Conservation (phyloP, 2,797 vertebrate genomes). For the Halcyon badia region DNA sequence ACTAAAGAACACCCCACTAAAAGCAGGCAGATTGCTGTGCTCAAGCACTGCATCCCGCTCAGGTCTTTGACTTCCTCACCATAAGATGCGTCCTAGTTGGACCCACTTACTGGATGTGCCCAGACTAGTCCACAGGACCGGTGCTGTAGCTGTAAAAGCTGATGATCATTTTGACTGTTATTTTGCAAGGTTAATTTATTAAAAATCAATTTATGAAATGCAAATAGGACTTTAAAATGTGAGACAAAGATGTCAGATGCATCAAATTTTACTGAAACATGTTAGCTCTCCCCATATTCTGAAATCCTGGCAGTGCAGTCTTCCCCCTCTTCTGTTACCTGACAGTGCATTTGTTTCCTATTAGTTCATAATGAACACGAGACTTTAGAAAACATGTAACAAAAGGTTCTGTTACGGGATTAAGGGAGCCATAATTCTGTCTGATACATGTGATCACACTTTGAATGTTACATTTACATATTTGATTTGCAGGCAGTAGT, state of each 20-base stretch:
- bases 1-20: not conserved
- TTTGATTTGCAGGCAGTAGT: slow-evolving; percentile 66
- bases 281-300: rapidly evolving
- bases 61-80: not conserved
- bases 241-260: not conserved
- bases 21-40: not conserved
- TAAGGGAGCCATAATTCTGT: slow-evolving; percentile 35
- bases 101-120: rapidly evolving
- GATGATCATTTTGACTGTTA: not conserved
- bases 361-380: slow-evolving; percentile 7
- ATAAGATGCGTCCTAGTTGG: not conserved
- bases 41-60: not conserved
- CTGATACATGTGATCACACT: slow-evolving; percentile 54
- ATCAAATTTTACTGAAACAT: not conserved
- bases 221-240: not conserved
- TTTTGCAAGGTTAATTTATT: not conserved
- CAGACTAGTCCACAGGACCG: not conserved
- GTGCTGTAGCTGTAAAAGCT: not conserved
- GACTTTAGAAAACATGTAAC: slow-evolving; percentile 24
- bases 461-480: slow-evolving; percentile 74
- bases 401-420: not conserved
- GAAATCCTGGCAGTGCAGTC: not conserved
- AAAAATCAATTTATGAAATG: not conserved
- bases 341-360: slow-evolving; percentile 14
- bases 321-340: not conserved